These are phyloP conservation scores for Brevipalpus yothersi DNA, from an alignment of 1,140 invertebrate genomes.

Conservation along the genomic window DNA sequence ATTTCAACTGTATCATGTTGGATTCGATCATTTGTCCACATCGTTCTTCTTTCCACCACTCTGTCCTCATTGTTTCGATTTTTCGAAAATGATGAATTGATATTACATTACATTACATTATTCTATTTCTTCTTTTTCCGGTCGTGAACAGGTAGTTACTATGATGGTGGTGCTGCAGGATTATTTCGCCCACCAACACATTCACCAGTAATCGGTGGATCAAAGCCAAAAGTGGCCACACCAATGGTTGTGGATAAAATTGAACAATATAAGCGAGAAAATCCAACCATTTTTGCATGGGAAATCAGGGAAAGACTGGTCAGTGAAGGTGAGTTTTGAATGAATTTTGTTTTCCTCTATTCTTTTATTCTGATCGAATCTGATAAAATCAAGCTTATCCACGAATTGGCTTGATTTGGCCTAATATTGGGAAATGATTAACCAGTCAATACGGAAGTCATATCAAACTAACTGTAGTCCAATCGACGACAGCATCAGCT, in stretches of 20 bases:
- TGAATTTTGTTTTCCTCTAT: neutral
- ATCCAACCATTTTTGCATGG: conserved; percentile 95
- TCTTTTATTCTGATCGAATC: neutral
- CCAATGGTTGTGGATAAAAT: conserved; percentile 83
- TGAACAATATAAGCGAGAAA: conserved; percentile 83
- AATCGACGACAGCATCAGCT: too few relatives aligned
- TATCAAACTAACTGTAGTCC: too few relatives aligned
- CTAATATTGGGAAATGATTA: neutral
- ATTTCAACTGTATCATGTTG: too few relatives aligned
- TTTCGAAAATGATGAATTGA: too few relatives aligned
- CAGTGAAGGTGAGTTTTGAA: conserved; percentile 39
- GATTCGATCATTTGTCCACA: too few relatives aligned
- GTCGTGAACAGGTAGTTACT: conserved; percentile 6
- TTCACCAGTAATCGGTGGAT: conserved; percentile 62
- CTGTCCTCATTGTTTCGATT: too few relatives aligned
- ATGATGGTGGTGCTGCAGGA: conserved; percentile 7
- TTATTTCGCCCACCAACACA: conserved; percentile 30
- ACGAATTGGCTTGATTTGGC: neutral
- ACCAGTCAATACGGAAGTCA: too few relatives aligned
- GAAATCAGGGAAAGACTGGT: conserved; percentile 79
- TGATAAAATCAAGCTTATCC: neutral
- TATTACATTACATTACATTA: too few relatives aligned
- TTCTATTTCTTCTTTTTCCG: neutral
- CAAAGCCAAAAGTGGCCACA: conserved; percentile 94
- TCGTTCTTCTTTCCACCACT: too few relatives aligned